phyloP scores from a whole-genome alignment of 2,888 invertebrate species.

The Drosophila atripex region DNA sequence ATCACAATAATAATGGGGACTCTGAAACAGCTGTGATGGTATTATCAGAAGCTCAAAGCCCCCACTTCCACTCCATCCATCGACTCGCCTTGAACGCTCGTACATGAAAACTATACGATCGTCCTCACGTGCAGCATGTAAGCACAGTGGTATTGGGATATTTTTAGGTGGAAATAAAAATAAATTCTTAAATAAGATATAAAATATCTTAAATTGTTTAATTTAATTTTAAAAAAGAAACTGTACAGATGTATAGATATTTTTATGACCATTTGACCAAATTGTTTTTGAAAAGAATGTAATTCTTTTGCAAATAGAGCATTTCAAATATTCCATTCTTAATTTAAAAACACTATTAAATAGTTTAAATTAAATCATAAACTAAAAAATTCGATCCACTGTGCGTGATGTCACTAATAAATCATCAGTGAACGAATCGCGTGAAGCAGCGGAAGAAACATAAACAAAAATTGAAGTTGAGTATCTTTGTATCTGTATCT shows the following conservation, averaged over 20 bases:
- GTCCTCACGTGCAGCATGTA: slow-evolving; percentile 57
- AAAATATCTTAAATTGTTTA: no score
- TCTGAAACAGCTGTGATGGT: slow-evolving; percentile 32
- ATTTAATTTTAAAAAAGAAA: no score
- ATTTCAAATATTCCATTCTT: no score
- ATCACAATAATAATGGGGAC: slow-evolving; percentile 13
- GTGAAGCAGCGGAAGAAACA: slow-evolving; percentile 52
- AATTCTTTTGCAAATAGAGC: no score
- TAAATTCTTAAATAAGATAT: background rate
- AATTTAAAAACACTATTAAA: background rate
- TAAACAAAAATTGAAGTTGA: slow-evolving; percentile 54
- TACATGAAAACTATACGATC: slow-evolving; percentile 12
- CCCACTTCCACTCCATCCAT: background rate
- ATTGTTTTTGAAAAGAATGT: background rate
- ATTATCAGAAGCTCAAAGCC: slow-evolving; percentile 22
- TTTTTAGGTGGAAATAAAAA: background rate
- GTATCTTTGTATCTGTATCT: slow-evolving; percentile 42
- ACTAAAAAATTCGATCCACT: slow-evolving; percentile 27
- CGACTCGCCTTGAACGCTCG: background rate
- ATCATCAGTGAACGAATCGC: slow-evolving; percentile 43
- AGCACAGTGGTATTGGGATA: slow-evolving; percentile 47
- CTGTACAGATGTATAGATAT: background rate
- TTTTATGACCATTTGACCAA: background rate
- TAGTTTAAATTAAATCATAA: background rate
- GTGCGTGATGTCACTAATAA: slow-evolving; percentile 39